Base-by-base conservation (phyloP, 2,797 vertebrate species). In the Enteromius trimaculatus region DNA sequence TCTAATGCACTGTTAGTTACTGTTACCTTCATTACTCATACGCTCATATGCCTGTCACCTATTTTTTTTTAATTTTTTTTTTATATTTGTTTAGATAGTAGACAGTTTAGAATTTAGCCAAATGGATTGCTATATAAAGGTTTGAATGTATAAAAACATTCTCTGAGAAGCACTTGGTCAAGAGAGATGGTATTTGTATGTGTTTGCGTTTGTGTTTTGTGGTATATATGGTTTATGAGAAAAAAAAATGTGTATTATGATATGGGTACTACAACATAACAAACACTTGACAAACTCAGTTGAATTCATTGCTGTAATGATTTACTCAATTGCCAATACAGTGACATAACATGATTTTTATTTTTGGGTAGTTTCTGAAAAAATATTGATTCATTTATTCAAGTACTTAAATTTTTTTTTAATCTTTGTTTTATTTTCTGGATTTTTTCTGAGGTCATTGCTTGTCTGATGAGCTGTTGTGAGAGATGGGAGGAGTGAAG, bases 401-500 rank as follows among this genome's bases (percentile, higher is more conserved):
- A 16, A 4, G 66, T 69, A 1, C 23, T 69, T n/a, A 14, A n/a
- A 42, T n/a, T 26, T 68, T 55, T 69, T 34, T 66, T 1, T 37
- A 29, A 1, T n/a, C 4, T 26, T 11, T 26, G 11, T 16, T 69
- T 72, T 70, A 26, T 49, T 71, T 5, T 21, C 1, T 26, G 9
- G 8, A 39, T 14, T 80, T 79, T 10, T 6, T 64, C 44, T 21
- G 44, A 37, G 37, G 31, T 31, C 3, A 17, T 51, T 69, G n/a
- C 68, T 80, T 71, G 60, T 39, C 37, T 80, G 68, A 60, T 21
- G 37, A 60, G 53, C 53, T 42, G 26, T 91, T 95, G 93, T 95
- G 92, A 95, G 93, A 90, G 94, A 19, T 39, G 49, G 23, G 34
- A 65, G 34, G 86, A 86, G 78, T 88, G 89, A 85, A 90, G 87